Evolutionary conservation across 2,113 vertebrate genomes (phyloP).

Genomic region (Sander lucioperca): DNA sequence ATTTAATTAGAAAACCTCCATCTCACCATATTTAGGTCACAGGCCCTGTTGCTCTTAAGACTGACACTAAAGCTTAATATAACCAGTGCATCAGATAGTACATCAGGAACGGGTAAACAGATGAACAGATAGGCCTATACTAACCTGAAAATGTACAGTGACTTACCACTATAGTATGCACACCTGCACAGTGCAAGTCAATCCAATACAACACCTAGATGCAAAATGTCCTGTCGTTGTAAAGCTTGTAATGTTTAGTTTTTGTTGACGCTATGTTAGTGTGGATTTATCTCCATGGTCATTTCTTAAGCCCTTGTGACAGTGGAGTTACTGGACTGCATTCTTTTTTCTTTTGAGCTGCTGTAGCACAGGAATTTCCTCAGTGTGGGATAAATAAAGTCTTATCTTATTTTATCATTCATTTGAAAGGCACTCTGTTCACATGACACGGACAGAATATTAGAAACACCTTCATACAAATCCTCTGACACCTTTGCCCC

Average conservation of each 20-base stretch:
- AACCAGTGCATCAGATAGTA: constrained; percentile 17
- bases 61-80: constrained; percentile 29
- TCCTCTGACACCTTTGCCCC: background rate
- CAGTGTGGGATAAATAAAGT: too few species aligned
- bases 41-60: constrained; percentile 48
- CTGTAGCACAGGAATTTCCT: too few species aligned
- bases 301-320: background rate
- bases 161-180: background rate
- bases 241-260: background rate
- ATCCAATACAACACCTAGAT: background rate
- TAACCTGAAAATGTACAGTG: background rate
- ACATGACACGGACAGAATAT: background rate
- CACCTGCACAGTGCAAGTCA: background rate
- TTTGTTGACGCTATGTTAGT: background rate
- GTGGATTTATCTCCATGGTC: background rate
- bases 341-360: too few species aligned
- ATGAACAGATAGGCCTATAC: background rate
- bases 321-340: background rate
- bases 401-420: too few species aligned
- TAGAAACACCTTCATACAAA: background rate
- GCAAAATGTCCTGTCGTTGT: background rate
- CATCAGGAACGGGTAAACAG: constrained; percentile 6
- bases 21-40: constrained; percentile 70
- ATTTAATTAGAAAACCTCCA: constrained; percentile 73
- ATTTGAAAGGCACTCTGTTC: background rate